phyloP scores from a whole-genome alignment of 1,140 invertebrate species.

The Drosophila quadrilineata region DNA sequence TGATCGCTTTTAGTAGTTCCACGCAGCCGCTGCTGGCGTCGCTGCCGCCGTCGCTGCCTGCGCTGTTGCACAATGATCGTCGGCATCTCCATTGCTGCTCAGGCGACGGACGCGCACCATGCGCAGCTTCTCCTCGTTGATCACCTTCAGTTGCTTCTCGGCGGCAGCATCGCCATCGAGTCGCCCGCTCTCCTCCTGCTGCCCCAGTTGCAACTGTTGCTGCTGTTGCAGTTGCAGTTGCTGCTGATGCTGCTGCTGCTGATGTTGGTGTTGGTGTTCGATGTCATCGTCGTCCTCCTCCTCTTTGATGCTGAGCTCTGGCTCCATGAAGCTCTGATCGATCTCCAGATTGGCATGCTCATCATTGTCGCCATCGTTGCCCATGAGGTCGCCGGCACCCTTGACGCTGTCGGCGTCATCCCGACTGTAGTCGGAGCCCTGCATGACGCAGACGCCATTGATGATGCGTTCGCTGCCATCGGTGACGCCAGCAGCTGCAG shows the following conservation, averaged over 20 bases:
- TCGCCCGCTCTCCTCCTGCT: constrained; percentile 27
- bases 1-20: constrained; percentile 61
- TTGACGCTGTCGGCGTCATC: constrained; percentile 91
- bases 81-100: constrained; percentile 55
- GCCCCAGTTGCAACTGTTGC: constrained; percentile 12
- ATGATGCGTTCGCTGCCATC: constrained; percentile 90
- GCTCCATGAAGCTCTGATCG: constrained; percentile 72
- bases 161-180: constrained; percentile 13
- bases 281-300: constrained; percentile 73
- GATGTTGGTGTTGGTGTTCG: constrained; percentile 4
- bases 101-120: constrained; percentile 67
- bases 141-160: constrained; percentile 61
- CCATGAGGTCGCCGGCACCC: constrained; percentile 78
- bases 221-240: constrained; percentile 3
- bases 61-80: constrained; percentile 17
- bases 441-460: constrained; percentile 95
- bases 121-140: constrained; percentile 73
- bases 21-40: constrained; percentile 24
- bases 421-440: constrained; percentile 87
- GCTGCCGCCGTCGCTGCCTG: constrained; percentile 6
- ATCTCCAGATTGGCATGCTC: constrained; percentile 61
- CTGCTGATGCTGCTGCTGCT: constrained; percentile 15
- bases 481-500: neutral
- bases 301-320: constrained; percentile 75
- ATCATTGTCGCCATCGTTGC: constrained; percentile 81